phyloP scores from a whole-genome alignment of 1,140 invertebrate genomes.

The Trinorchestia longiramus region DNA sequence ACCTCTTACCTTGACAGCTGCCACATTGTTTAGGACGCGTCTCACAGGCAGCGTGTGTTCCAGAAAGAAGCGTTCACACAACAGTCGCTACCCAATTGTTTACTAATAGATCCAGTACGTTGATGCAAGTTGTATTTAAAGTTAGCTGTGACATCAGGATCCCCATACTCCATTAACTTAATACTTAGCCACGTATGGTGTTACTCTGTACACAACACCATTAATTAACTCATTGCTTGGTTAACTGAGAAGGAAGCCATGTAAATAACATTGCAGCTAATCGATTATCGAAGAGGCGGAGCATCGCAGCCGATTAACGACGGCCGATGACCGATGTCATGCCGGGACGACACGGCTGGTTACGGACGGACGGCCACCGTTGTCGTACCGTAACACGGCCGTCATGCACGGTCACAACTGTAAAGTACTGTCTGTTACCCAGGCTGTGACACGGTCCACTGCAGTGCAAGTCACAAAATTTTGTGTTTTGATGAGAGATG shows the following conservation, averaged over 20 bases:
- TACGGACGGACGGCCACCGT: not conserved
- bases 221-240: not conserved
- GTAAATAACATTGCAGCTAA: slow-evolving; percentile 30
- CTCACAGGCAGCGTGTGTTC: not conserved
- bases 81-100: slow-evolving; percentile 6
- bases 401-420: not conserved
- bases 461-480: not conserved
- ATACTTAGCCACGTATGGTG: not conserved
- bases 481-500: not conserved
- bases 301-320: slow-evolving; percentile 8
- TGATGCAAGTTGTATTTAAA: not conserved
- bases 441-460: not conserved
- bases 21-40: not conserved
- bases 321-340: slow-evolving; percentile 33
- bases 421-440: not conserved
- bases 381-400: not conserved
- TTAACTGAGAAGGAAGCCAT: not conserved
- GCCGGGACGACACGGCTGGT: not conserved
- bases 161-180: not conserved
- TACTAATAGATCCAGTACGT: not conserved
- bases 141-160: not conserved
- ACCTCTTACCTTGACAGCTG: not conserved
- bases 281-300: slow-evolving; percentile 37
- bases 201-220: not conserved
- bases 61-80: not conserved